Evolutionary conservation across 1,140 invertebrate species (phyloP), one percentile per base, ranked within the genome.

Genomic region (Leptonema lineaticorne): DNA sequence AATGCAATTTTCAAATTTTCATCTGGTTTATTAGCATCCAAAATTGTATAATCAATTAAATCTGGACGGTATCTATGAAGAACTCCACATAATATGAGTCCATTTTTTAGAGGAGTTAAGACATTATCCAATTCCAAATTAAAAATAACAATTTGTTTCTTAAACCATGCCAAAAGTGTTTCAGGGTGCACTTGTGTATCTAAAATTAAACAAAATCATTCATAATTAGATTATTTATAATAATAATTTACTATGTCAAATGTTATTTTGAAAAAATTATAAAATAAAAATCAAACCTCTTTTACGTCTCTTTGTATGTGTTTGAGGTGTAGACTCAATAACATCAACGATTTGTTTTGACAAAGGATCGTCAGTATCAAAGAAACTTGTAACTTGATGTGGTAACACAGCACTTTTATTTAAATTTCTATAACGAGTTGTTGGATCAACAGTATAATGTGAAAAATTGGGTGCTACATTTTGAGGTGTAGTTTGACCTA

Each of bases 401-500:
- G 90, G 86, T 69, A 83, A 76, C 67, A 85, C 84, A 2, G 82
- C 81, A 1, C 75, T 79, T 9, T 85, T 82, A 76, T 89, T 89
- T 9, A 89, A 76, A 74, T 88, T 88, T 0, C 85, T 85, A 76
- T 89, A 89, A 71, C 93, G 85, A 18, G 94, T 94, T 37, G 89
- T 87, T 2, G 96, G 96, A 79, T 98, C 94, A 2, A 98, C 81
- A 0, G 93, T 95, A 78, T 97, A 98, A 4, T 89, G 85, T 59
- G 87, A 87, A 74, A 91, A 91, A 81, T 97, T 94, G 75, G 95
- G 91, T 74, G 92, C 91, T 18, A 98, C 83, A 77, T 98, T 98
- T 78, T 98, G 95, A 0, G 96, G 95, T 0, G 95, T 98, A 0
- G 96, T 98, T 86, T 99, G 97, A 62, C 91, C 93, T 74, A 93